Base-by-base conservation (phyloP, 2,888 invertebrate genomes). In the Octodonta nipae region DNA sequence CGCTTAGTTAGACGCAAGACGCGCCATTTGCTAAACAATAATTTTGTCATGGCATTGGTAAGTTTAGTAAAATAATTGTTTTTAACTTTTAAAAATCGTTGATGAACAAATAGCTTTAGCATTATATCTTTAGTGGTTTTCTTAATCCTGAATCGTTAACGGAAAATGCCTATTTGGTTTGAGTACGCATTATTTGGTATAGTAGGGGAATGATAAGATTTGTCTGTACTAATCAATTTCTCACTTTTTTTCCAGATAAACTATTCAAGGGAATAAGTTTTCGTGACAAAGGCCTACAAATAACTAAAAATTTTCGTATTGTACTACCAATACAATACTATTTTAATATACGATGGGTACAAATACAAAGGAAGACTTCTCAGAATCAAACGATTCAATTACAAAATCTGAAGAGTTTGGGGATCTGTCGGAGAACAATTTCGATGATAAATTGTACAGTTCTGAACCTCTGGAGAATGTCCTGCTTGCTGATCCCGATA, bases 1-100 rank as follows among this genome's bases (percentile, higher is more conserved):
- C 55, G 54, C 53, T 47, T 30, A 14, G 44, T 56, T 54, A 56
- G 56, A 56, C 54, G 56, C 55, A 55, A 51, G 46, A 53, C 60
- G 63, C 63, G 64, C 64, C 64, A 64, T 64, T 64, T 63, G 61
- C 62, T 59, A 61, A 57, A 56, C 52, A 55, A 22, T 51, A 55
- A 44, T 48, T 53, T 59, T 55, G 57, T 56, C 51, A 62, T 62
- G 60, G 60, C 61, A 55, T 53, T 60, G 63, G 61, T 63, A 54
- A 63, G 63, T 60, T 52, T 49, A 47, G 38, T 34, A 28, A 13
- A 26, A 32, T 10, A 22, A 3, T 4, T 22, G 22, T n/a, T 20
- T 22, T 11, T 11, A 4, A n/a, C 2, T 3, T 4, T 22, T 11
- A 2, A 3, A 3, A n/a, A n/a, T 22, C 22, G n/a, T 22, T 4